Evolutionary conservation across 2,113 vertebrate species (phyloP).

Genomic region (Antechinus flavipes): DNA sequence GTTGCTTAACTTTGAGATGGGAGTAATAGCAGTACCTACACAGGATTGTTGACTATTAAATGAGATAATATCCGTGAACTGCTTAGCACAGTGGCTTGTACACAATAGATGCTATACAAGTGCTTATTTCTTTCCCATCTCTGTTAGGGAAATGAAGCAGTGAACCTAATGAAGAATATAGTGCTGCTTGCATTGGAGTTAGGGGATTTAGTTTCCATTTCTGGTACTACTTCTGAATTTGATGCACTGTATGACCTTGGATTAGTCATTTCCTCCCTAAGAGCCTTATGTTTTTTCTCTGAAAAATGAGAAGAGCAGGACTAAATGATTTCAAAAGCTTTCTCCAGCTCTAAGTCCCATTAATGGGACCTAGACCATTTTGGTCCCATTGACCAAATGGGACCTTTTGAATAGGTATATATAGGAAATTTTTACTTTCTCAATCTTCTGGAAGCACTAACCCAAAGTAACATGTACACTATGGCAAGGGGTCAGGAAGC

Average conservation of each 20-base stretch:
- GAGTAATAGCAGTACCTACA: not conserved
- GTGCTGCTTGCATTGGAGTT: not conserved
- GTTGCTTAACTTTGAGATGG: not conserved
- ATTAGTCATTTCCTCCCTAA: not conserved
- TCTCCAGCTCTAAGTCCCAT: not conserved
- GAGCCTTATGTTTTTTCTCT: not conserved
- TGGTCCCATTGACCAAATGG: not conserved
- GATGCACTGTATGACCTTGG: not conserved
- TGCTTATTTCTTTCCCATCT: not conserved
- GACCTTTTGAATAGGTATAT: not conserved
- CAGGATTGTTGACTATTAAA: not conserved
- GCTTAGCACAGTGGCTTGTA: not conserved
- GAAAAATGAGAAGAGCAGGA: not conserved
- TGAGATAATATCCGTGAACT: not conserved
- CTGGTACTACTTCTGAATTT: not conserved
- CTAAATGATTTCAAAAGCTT: not conserved
- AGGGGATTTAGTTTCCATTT: not conserved
- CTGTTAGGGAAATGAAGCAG: not conserved
- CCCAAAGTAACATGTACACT: not conserved
- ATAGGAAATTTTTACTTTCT: not conserved
- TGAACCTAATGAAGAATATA: not conserved
- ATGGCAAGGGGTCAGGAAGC: not conserved
- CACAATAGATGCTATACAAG: not conserved
- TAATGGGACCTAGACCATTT: not conserved
- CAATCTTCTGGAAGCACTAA: not conserved